These are phyloP conservation scores for Osedax fenrisi DNA, from an alignment of 2,888 invertebrate species.

Conservation along the genomic window DNA sequence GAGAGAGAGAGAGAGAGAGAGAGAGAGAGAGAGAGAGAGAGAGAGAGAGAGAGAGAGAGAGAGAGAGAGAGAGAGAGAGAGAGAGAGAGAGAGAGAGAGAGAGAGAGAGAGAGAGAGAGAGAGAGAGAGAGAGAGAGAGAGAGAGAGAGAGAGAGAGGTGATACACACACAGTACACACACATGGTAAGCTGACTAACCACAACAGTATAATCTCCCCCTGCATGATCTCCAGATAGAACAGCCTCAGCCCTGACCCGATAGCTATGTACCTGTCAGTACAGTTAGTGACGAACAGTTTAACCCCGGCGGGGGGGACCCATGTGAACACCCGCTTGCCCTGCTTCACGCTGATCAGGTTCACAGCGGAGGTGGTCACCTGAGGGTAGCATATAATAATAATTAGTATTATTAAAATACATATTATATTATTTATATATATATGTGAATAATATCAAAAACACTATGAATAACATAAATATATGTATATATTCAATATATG, in stretches of 20 bases:
- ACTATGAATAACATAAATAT: too few species aligned
- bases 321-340: conserved; percentile 55
- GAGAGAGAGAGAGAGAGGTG: background rate
- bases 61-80: background rate
- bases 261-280: conserved; percentile 65
- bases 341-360: conserved; percentile 61
- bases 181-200: too few species aligned
- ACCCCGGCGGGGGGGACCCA: conserved; percentile 54
- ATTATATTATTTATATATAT: background rate
- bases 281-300: conserved; percentile 76
- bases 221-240: conserved; percentile 67
- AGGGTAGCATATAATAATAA: background rate
- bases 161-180: too few species aligned
- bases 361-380: conserved; percentile 64
- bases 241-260: conserved; percentile 76
- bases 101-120: background rate
- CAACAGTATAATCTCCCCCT: conserved; percentile 53
- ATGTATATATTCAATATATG: too few species aligned
- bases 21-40: background rate
- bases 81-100: background rate
- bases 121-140: background rate
- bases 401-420: too few species aligned
- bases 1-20: background rate
- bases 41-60: conserved; percentile 9
- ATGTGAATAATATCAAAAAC: background rate